Evolutionary conservation across 2,888 invertebrate genomes (phyloP).

Genomic region (Euzetes globulus): DNA sequence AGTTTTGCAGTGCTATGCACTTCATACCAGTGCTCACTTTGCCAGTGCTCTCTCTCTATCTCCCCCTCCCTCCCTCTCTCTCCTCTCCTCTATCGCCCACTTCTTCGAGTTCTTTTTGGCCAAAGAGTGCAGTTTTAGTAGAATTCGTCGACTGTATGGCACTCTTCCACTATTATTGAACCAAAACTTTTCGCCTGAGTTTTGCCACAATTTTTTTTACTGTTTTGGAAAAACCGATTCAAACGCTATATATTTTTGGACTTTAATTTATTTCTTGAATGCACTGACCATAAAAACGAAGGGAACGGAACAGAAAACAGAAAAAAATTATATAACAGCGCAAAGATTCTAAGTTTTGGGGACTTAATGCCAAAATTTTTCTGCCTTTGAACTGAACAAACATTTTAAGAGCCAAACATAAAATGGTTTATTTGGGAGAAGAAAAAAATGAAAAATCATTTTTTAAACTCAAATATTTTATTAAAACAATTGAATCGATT

Average conservation of each 20-base stretch:
- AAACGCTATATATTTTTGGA: neutral
- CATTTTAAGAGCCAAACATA: too few relatives aligned
- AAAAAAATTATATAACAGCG: neutral
- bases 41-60: conserved; percentile 10
- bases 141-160: neutral
- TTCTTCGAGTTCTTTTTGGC: conserved; percentile 20
- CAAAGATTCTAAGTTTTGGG: neutral
- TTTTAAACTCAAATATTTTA: neutral
- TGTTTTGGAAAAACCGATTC: neutral
- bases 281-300: conserved; percentile 20
- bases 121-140: neutral
- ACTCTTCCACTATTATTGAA: neutral
- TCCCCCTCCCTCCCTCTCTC: conserved; percentile 27
- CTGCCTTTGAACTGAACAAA: too few relatives aligned
- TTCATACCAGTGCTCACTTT: neutral
- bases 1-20: neutral
- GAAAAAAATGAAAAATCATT: neutral
- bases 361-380: too few relatives aligned
- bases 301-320: neutral
- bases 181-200: neutral
- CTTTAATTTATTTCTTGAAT: conserved; percentile 14
- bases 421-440: neutral
- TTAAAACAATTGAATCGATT: conserved; percentile 14
- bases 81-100: neutral
- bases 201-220: neutral